Evolutionary conservation across 2,888 invertebrate species (phyloP), one percentile per base, ranked within the genome.

Genomic region (Opisthograptis luteolata): DNA sequence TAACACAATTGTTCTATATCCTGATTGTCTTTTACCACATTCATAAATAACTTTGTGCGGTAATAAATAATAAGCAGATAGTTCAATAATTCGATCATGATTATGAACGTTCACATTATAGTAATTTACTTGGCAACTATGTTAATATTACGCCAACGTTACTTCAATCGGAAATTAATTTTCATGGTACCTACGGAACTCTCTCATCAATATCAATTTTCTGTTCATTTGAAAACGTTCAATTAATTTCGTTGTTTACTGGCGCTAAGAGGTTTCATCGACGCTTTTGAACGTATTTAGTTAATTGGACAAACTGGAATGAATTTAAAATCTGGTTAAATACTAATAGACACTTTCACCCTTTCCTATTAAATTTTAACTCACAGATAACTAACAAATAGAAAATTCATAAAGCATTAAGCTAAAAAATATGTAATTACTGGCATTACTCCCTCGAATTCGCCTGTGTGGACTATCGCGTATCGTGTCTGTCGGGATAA

Each of bases 201-300:
- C 61, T 67, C 70, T 68, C 85, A 87, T 86, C 84, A 87, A 87
- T 86, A 80, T 80, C 81, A 84, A 84, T 87, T 85, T 86, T 55
- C 66, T 59, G 61, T 66, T 68, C 66, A 73, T 76, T 76, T 75
- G 64, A 75, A 77, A 73, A 75, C 64, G 53, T 76, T 72, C 73
- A 72, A 81, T 84, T 83, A 76, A 81, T 81, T 74, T 79, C 58
- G 60, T 68, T 58, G 60, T 68, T 73, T 66, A 70, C 64, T 62
- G 62, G 64, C 60, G 59, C 48, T 64, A 63, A 37, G 34, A 37
- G 30, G 20, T 24, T 32, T 15, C 7, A 40, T 30, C 15, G 34
- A 35, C 8, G 22, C 27, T 32, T 34, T 35, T 22, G 10, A 49
- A 27, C 22, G 17, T 40, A 25, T 30, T 43, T 34, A 24, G 17